Evolutionary conservation across 2,113 vertebrate species (phyloP), one percentile per base, ranked within the genome.

Genomic region (Myrmecobius fasciatus): DNA sequence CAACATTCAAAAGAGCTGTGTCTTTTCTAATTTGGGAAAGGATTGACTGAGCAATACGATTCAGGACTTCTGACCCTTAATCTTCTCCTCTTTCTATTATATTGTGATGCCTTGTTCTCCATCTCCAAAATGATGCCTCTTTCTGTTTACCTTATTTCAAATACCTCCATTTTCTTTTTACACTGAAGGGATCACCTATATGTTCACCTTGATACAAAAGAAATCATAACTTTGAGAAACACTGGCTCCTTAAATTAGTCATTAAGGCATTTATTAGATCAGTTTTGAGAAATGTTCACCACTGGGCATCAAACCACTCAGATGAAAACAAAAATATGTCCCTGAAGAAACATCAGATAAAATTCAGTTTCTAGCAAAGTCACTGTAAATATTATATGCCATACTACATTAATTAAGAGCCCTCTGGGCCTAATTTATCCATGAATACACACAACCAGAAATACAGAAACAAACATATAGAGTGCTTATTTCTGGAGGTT

Each of bases 181-280:
- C 0, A 91, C 10, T 48, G 6, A 43, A 12, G 1, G 25, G 53
- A 95, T n/a, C 36, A 48, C 90, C 91, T 91, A 14, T 46, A 31
- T 46, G n/a, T 93, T 83, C 52, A 67, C 54, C 90, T 95, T 89
- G 3, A 52, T 17, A 51, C 12, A 95, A 52, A 91, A 93, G 93
- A 91, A 94, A 93, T 53, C 17, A 89, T 28, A 24, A 56, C 8
- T 36, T 60, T 28, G 22, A 14, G 91, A 83, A 91, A 8, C 2
- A 92, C 53, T 26, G 26, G 1, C 31, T 90, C 22, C 51, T 46
- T 93, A 93, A 52, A 46, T 48, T 93, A 31, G 24, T 92, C 36
- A 5, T 83, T 53, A 75, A 56, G 3, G 12, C 46, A 31, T 75
- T 75, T 75, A 51, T 90, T 53, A 26, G 36, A 48, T 25, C 52